Base-by-base conservation (phyloP, 2,888 invertebrate species). In the Lasius fuliginosus region DNA sequence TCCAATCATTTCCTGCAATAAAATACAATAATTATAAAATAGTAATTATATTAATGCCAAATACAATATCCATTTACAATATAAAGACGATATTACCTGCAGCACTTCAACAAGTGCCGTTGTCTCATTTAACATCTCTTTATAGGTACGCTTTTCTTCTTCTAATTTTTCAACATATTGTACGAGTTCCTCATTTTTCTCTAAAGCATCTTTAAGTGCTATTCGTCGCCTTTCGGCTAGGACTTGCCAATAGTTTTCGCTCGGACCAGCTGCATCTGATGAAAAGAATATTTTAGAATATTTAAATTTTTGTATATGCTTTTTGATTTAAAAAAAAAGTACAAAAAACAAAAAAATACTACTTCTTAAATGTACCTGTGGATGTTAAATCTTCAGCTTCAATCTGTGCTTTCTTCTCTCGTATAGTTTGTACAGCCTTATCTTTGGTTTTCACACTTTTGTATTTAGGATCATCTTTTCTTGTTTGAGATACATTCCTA, bases 241-340 rank as follows among this genome's bases (percentile, higher is more conserved):
- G 67, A 96, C 95, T 94, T 97, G 95, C 97, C 98, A 98, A 93
- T 98, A 98, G 86, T 96, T 96, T 92, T 97, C 97, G 83, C 97
- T 97, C 4, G 98, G 97, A 56, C 96, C 96, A 82, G 96, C 96
- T 95, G 40, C 27, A 42, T 36, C 18, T 42, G 49, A 56, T 12
- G 33, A 79, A 15, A 42, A 40, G 30, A 3, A 64, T n/a, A 18
- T 71, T 67, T 73, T 53, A 79, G 11, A 74, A 2, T 49, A 58
- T 36, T 12, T 23, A 68, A 11, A 27, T 42, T 30, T n/a, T 5
- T 30, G 27, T 42, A 27, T 23, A 33, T 6, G 12, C 4, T 33
- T 36, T 75, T 9, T 40, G 0, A 3, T 27, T 74, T 30, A 30
- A 49, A 18, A 49, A 30, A 49, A 18, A 49, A 75, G 3, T 8